Percentiles rank a stretch among this genome's conserved stretches.
phyloP scores from a whole-genome alignment of 2,113 vertebrate genomes.

The Chaetops frenatus region DNA sequence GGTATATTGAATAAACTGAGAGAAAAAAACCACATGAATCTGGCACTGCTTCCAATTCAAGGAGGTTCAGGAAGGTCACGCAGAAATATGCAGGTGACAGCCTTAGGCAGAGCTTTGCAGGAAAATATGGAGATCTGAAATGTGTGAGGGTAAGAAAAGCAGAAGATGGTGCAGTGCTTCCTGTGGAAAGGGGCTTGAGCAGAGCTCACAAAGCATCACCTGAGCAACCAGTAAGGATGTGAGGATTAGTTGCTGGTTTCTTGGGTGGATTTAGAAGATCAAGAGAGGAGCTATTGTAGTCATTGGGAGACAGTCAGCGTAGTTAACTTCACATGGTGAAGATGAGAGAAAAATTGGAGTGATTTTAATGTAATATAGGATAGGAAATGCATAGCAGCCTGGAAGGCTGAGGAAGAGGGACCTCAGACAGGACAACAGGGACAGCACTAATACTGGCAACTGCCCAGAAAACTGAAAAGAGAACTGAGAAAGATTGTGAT shows the following conservation, averaged over 20 bases:
- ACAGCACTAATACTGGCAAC: not conserved
- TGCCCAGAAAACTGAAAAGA: not conserved
- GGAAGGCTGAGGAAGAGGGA: not conserved
- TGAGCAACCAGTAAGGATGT: not conserved
- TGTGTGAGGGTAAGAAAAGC: not conserved
- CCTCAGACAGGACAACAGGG: not conserved
- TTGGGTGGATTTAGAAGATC: not conserved
- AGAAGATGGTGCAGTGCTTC: not conserved
- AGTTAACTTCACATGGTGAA: not conserved
- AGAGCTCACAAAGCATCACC: not conserved
- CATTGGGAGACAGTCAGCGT: not conserved
- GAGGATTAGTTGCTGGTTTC: not conserved
- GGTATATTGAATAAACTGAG: not conserved
- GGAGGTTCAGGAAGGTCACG: not conserved
- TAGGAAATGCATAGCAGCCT: not conserved
- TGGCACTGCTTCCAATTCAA: not conserved
- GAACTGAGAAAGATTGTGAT: not conserved
- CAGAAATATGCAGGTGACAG: not conserved
- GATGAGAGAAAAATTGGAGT: not conserved
- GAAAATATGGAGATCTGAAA: not conserved
- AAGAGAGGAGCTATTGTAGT: not conserved
- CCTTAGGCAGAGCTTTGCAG: not conserved
- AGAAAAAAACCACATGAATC: not conserved
- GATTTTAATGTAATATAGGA: not conserved
- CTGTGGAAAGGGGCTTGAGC: not conserved